These are phyloP conservation scores for Amphibalanus amphitrite DNA, from an alignment of 1,140 invertebrate genomes.

Conservation along the genomic window DNA sequence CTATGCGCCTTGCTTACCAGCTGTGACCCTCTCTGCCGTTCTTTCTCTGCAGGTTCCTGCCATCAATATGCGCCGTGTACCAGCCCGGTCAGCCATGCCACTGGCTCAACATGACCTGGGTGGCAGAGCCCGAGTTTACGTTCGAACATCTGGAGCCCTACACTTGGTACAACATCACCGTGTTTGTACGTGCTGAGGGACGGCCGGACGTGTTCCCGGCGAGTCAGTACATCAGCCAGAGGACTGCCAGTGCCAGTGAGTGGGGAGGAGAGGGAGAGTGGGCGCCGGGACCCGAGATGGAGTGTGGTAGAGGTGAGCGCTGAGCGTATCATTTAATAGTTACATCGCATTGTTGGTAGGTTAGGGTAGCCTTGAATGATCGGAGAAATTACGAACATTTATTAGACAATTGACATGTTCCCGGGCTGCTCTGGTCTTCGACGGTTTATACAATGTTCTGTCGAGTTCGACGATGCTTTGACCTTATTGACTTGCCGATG, in stretches of 20 bases:
- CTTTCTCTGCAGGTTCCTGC: background rate
- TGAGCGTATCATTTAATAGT: background rate
- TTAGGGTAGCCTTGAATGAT: too few relatives aligned
- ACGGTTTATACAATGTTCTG: too few relatives aligned
- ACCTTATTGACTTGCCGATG: too few relatives aligned
- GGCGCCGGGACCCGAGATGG: too few relatives aligned
- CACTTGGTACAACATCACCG: slow-evolving; percentile 55
- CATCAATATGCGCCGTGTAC: background rate
- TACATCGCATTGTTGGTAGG: too few relatives aligned
- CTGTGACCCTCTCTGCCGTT: background rate
- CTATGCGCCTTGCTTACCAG: too few relatives aligned
- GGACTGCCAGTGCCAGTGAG: slow-evolving; percentile 22
- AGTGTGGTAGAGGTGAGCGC: too few relatives aligned
- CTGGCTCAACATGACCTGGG: slow-evolving; percentile 30
- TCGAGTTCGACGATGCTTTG: too few relatives aligned
- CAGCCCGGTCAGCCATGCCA: background rate
- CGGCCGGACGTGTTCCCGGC: slow-evolving; percentile 12
- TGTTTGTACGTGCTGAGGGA: slow-evolving; percentile 42
- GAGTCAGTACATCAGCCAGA: slow-evolving; percentile 9
- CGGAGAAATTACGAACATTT: too few relatives aligned
- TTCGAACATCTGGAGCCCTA: slow-evolving; percentile 47
- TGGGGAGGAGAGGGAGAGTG: too few relatives aligned
- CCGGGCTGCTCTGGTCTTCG: too few relatives aligned
- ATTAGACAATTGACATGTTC: too few relatives aligned
- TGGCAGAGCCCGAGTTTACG: slow-evolving; percentile 24